Conservation (phyloP, 2,888 invertebrate genomes). For the Diarsia rubi region DNA sequence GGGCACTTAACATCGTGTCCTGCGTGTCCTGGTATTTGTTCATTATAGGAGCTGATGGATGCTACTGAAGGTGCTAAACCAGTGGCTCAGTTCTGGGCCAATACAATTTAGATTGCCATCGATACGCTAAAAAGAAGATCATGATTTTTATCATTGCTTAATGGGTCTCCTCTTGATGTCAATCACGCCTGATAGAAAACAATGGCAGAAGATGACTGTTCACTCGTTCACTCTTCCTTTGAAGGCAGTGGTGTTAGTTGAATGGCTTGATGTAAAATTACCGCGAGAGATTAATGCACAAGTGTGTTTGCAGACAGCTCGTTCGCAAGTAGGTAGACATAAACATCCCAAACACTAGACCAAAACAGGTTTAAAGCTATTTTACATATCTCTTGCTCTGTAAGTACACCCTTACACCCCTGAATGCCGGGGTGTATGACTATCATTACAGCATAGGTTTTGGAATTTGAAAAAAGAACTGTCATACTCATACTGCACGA, state of each 20-base stretch:
- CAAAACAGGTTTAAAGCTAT: constrained; percentile 3
- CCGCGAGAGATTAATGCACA: not conserved
- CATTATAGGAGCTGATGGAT: not conserved
- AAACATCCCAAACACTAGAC: not conserved
- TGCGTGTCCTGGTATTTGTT: not conserved
- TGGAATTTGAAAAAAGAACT: no score
- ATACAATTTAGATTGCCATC: not conserved
- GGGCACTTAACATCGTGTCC: not conserved
- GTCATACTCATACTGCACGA: no score
- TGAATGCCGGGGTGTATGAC: no score
- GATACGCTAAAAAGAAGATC: not conserved
- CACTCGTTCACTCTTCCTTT: no score
- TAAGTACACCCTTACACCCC: no score
- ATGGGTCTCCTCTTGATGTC: no score
- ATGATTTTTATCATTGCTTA: no score
- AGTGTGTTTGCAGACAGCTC: no score
- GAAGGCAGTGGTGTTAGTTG: not conserved
- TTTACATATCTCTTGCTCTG: no score
- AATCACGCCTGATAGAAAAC: no score
- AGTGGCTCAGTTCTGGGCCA: not conserved
- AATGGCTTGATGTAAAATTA: not conserved
- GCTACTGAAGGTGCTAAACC: not conserved
- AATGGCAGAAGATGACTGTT: no score
- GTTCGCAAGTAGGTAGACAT: not conserved
- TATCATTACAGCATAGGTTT: no score